Base-by-base conservation (phyloP, 2,888 invertebrate species). In the Megamerina dolium region DNA sequence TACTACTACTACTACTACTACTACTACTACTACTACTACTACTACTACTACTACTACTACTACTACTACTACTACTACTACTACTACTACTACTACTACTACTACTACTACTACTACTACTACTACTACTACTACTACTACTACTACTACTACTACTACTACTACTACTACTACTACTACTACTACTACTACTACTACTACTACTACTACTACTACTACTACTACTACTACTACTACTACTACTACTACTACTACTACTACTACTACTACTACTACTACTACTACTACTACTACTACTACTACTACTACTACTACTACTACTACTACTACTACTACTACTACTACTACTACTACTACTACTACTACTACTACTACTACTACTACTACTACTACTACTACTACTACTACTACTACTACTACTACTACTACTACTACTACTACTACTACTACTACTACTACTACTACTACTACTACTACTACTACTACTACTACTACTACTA, bases 111-210 rank as follows among this genome's bases (percentile, higher is more conserved):
- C 2, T 3, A n/a, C n/a, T n/a, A n/a, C n/a, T n/a, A n/a, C n/a
- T n/a, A n/a, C n/a, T n/a, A n/a, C n/a, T n/a, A 3, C 9, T 12
- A 10, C 26, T 26, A 2, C 12, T 26, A 12, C 12, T 26, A 12
- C n/a, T n/a, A n/a, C 16, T 32, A 32, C 16, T 32, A 32, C 16
- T 32, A 32, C 16, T 32, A 32, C 16, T 32, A 14, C 16, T 32
- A 32, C 16, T 32, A 32, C 16, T 32, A 32, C 16, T 32, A 14
- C 16, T 13, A 32, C 16, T 32, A 32, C 16, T 32, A 32, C 16
- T 32, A 32, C 16, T 32, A 32, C 16, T 32, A 32, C 16, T 32
- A 32, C 16, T 32, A 32, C 16, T 32, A 32, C n/a, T 32, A 32
- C 16, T 32, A 32, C 16, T 32, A 32, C 16, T 32, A 32, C 16